Percentiles rank a stretch among this genome's conserved stretches.
Conservation (phyloP, 2,888 invertebrate genomes). For the Trichogramma dendrolimi region DNA sequence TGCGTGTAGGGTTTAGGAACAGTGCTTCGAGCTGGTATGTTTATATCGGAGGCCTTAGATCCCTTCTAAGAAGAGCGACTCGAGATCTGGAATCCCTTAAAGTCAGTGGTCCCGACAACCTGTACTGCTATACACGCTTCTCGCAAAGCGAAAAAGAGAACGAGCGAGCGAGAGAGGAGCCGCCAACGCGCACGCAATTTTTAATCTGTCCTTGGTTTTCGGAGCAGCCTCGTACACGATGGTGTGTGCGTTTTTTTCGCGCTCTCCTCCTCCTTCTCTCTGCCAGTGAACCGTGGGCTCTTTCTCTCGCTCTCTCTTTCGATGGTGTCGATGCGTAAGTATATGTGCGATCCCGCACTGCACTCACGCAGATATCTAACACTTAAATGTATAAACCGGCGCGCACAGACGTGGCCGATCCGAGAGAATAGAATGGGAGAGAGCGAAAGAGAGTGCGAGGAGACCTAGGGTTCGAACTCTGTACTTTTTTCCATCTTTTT, state of each 20-base stretch:
- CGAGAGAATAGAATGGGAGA: too few species aligned
- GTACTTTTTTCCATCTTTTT: conserved; percentile 23
- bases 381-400: too few species aligned
- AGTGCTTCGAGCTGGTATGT: neutral
- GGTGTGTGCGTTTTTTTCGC: neutral
- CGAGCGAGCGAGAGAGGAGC: neutral
- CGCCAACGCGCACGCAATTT: conserved; percentile 18
- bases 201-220: conserved; percentile 23
- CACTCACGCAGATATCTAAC: too few species aligned
- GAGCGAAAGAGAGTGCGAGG: too few species aligned
- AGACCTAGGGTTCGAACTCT: neutral
- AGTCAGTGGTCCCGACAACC: conserved; percentile 25
- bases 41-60: conserved; percentile 21
- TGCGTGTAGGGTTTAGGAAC: too few species aligned
- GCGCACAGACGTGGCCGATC: too few species aligned
- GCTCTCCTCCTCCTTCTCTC: neutral
- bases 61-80: conserved; percentile 28
- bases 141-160: too few species aligned
- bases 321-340: neutral
- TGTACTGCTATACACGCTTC: neutral
- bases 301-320: conserved; percentile 10
- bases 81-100: conserved; percentile 26
- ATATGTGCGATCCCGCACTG: neutral
- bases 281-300: neutral
- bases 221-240: too few species aligned